Percentiles rank a stretch among this genome's conserved stretches.
Conservation (phyloP, 1,140 invertebrate species). For the Drosophila neocordata region DNA sequence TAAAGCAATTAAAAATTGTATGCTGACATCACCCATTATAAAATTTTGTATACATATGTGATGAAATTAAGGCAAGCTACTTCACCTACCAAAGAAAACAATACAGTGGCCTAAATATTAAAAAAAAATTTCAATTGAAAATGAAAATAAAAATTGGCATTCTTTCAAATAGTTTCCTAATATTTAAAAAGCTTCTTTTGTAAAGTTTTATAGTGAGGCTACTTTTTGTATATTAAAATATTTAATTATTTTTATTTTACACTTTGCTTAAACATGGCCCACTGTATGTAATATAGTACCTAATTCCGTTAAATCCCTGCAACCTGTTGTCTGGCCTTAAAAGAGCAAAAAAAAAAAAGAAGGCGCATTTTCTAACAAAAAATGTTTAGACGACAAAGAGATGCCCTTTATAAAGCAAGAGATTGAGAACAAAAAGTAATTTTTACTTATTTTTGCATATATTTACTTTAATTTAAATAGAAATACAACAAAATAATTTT, state of each 20-base stretch:
- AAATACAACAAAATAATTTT: too few species aligned
- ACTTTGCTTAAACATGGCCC: background rate
- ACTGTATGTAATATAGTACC: conserved; percentile 18
- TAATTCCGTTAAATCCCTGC: conserved; percentile 71
- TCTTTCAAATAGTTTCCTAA: too few species aligned
- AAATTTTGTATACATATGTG: background rate
- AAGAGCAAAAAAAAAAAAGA: conserved; percentile 17
- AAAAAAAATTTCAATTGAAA: background rate
- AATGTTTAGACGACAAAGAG: background rate
- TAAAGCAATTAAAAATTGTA: background rate
- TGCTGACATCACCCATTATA: background rate
- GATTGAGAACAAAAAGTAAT: too few species aligned
- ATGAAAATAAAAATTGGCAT: too few species aligned
- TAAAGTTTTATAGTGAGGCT: too few species aligned
- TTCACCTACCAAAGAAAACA: background rate
- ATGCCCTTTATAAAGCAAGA: background rate
- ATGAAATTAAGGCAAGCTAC: conserved; percentile 3
- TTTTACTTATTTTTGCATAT: too few species aligned
- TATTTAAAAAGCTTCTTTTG: too few species aligned
- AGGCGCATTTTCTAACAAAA: conserved; percentile 6
- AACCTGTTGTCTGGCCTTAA: conserved; percentile 61
- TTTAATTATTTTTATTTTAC: too few species aligned
- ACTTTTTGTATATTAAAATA: too few species aligned
- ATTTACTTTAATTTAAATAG: too few species aligned
- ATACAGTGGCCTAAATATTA: background rate